These are phyloP conservation scores for Spongilla lacustris DNA, from an alignment of 37 sponge, comb jelly and placozoan species.

Conservation along the genomic window DNA sequence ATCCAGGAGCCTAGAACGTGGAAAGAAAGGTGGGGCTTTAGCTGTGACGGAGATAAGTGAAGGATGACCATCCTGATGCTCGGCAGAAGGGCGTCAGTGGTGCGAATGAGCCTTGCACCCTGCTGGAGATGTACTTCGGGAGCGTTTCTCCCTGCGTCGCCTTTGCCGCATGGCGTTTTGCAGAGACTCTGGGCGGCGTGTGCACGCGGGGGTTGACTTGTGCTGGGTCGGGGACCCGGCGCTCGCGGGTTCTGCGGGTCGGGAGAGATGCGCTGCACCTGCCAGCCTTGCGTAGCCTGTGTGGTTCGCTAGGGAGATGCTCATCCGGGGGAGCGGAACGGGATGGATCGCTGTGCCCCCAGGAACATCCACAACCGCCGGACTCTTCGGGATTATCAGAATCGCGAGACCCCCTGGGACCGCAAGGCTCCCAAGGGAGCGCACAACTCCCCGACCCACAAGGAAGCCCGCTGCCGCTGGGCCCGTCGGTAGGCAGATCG, in stretches of 20 bases:
- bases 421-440: background rate
- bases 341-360: background rate
- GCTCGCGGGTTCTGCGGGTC: background rate
- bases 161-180: background rate
- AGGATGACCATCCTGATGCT: background rate
- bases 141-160: background rate
- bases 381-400: background rate
- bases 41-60: background rate
- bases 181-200: background rate
- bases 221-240: background rate
- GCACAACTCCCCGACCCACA: background rate
- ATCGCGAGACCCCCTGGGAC: background rate
- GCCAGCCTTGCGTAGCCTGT: background rate
- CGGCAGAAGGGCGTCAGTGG: background rate
- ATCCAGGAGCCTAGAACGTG: background rate
- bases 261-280: background rate
- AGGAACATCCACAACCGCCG: background rate
- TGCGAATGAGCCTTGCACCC: background rate
- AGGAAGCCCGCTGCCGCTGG: background rate
- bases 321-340: background rate
- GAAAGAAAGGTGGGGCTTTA: background rate
- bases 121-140: background rate
- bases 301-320: background rate
- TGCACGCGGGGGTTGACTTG: background rate
- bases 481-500: background rate